Percentiles rank a stretch among this genome's conserved stretches.
These are phyloP conservation scores for Chanos chanos DNA, from an alignment of 2,797 vertebrate genomes.

Conservation along the genomic window DNA sequence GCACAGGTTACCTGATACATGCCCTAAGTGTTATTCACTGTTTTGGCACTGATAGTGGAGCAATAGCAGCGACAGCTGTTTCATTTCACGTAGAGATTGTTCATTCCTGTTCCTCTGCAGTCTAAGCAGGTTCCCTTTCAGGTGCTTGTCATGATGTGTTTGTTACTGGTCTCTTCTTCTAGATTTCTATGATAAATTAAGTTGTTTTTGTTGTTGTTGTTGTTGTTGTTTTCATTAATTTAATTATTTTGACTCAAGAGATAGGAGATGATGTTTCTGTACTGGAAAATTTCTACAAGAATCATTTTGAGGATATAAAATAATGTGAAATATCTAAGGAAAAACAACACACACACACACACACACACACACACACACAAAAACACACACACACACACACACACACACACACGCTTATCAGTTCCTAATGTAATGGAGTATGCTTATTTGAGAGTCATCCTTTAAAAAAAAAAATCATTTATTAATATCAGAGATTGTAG, in stretches of 20 bases:
- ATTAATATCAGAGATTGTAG: constrained; percentile 81
- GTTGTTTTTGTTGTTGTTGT: constrained; percentile 62
- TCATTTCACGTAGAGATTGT: no score
- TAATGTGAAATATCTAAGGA: constrained; percentile 49
- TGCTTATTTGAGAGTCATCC: constrained; percentile 75
- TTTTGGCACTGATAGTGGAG: no score
- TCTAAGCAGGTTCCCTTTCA: constrained; percentile 18
- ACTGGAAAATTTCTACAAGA: constrained; percentile 82
- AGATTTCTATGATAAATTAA: constrained; percentile 41
- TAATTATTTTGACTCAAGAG: constrained; percentile 45
- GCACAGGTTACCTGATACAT: no score
- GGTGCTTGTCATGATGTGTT: constrained; percentile 44
- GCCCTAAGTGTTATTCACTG: no score
- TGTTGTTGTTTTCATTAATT: no score
- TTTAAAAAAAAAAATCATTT: constrained; percentile 63
- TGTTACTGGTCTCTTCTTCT: constrained; percentile 42
- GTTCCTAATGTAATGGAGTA: constrained; percentile 82
- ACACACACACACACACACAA: no score
- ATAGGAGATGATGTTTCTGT: constrained; percentile 75
- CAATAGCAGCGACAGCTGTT: no score
- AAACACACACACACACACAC: no score
- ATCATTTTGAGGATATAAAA: constrained; percentile 72
- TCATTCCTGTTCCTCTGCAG: no score
- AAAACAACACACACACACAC: no score
- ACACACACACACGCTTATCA: constrained; percentile 71